Percentiles rank a stretch among this genome's conserved stretches.
These are phyloP conservation scores for Osmoderma eremita DNA, from an alignment of 2,888 invertebrate genomes.

Conservation along the genomic window DNA sequence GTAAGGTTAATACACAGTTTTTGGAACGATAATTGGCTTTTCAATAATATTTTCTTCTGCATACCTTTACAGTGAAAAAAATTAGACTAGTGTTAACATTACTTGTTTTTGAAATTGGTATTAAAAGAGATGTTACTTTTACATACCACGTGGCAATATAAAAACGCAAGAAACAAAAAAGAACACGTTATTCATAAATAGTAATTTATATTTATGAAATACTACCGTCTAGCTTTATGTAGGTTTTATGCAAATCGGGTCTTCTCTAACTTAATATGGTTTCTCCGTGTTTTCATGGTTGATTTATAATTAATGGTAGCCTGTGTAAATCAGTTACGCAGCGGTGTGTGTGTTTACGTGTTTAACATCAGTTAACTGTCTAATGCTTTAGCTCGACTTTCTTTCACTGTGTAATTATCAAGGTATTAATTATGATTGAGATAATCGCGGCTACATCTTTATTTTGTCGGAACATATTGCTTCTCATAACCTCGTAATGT, in stretches of 20 bases:
- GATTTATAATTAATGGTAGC: constrained; percentile 34
- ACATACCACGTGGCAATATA: neutral
- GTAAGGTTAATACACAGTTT: too few species aligned
- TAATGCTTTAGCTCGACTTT: constrained; percentile 8
- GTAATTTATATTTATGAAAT: constrained; percentile 40
- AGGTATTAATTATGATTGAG: constrained; percentile 27
- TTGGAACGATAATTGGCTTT: neutral
- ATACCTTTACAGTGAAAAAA: neutral
- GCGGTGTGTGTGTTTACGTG: constrained; percentile 20
- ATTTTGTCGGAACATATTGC: neutral
- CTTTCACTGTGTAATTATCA: constrained; percentile 11
- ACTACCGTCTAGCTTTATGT: constrained; percentile 37
- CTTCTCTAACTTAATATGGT: constrained; percentile 33
- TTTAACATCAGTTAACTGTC: constrained; percentile 14
- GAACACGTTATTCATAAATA: constrained; percentile 13
- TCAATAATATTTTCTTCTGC: neutral
- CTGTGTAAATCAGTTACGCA: constrained; percentile 22
- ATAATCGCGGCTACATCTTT: constrained; percentile 2
- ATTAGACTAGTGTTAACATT: too few species aligned
- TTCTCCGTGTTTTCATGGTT: constrained; percentile 31
- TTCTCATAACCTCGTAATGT: neutral
- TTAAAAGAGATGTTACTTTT: constrained; percentile 14
- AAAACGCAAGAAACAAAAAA: constrained; percentile 6
- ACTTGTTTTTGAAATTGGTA: neutral
- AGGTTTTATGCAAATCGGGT: constrained; percentile 37